A percentile compares a stretch with the other conserved stretches of the same genome.
These are phyloP conservation scores for Autographa gamma DNA, from an alignment of 2,888 invertebrate genomes.

Conservation along the genomic window DNA sequence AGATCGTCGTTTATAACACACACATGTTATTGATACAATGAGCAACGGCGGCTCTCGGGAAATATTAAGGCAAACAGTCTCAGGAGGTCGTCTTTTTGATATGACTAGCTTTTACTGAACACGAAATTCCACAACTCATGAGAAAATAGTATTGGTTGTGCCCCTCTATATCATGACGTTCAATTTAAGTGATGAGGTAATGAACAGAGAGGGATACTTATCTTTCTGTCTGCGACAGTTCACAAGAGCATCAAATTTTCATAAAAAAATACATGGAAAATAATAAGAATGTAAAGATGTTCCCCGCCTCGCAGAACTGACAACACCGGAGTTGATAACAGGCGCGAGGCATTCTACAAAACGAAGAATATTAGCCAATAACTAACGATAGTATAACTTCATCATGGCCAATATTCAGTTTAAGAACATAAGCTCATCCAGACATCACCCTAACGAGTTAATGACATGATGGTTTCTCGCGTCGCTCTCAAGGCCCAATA, in stretches of 20 bases:
- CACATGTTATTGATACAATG: conserved; percentile 15
- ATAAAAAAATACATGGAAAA: no score
- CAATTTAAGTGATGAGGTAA: no score
- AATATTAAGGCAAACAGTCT: conserved; percentile 1
- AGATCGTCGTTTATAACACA: conserved; percentile 24
- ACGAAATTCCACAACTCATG: neutral
- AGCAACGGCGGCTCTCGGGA: neutral
- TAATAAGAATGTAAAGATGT: no score
- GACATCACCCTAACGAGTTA: conserved; percentile 27
- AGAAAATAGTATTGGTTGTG: neutral
- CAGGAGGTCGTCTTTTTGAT: neutral
- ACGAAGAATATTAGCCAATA: no score
- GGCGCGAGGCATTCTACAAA: no score
- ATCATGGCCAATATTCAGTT: neutral
- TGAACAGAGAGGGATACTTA: no score
- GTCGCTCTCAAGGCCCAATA: conserved; percentile 52
- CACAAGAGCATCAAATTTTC: no score
- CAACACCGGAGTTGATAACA: no score
- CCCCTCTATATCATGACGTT: no score
- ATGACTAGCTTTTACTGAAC: neutral
- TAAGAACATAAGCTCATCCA: conserved; percentile 13
- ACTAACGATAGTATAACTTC: no score
- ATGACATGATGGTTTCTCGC: conserved; percentile 53
- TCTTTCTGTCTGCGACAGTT: no score
- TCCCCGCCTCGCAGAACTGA: no score